Evolutionary conservation across 1,140 invertebrate species (phyloP).

Genomic region (Prorops nasuta): DNA sequence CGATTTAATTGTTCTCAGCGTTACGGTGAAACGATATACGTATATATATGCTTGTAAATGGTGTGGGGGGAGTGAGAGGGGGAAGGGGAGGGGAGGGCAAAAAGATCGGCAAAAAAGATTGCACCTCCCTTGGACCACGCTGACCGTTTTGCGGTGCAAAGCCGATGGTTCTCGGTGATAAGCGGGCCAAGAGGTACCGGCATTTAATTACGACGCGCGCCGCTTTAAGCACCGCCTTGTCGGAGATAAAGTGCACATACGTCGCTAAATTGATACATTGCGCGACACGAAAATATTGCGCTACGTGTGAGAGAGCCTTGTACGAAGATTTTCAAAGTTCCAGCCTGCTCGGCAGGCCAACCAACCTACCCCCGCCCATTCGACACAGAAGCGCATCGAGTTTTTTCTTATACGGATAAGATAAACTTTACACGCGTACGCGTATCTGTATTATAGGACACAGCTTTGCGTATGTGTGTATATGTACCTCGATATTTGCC

Average conservation of each 20-base stretch:
- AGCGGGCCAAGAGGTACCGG: slow-evolving; percentile 23
- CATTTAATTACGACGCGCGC: slow-evolving; percentile 28
- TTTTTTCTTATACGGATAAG: too few species aligned
- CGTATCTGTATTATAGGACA: too few species aligned
- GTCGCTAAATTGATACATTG: slow-evolving; percentile 19
- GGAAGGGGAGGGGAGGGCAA: background rate
- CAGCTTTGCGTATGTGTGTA: too few species aligned
- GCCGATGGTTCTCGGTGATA: slow-evolving; percentile 21
- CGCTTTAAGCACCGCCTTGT: slow-evolving; percentile 21
- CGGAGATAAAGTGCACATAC: slow-evolving; percentile 20
- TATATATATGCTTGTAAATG: too few species aligned
- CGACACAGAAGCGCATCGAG: too few species aligned
- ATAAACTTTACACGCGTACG: too few species aligned
- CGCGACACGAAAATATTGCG: slow-evolving; percentile 17
- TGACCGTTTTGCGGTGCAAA: slow-evolving; percentile 7
- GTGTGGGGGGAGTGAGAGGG: too few species aligned
- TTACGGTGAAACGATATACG: too few species aligned
- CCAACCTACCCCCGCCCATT: too few species aligned
- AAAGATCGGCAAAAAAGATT: background rate
- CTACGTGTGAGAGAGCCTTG: background rate
- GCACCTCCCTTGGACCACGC: slow-evolving; percentile 7
- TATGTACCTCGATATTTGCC: too few species aligned
- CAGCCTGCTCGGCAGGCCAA: too few species aligned
- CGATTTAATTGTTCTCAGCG: too few species aligned
- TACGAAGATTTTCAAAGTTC: background rate